Conservation (phyloP, 2,113 vertebrate species). For the Coptodon bakossiorum region DNA sequence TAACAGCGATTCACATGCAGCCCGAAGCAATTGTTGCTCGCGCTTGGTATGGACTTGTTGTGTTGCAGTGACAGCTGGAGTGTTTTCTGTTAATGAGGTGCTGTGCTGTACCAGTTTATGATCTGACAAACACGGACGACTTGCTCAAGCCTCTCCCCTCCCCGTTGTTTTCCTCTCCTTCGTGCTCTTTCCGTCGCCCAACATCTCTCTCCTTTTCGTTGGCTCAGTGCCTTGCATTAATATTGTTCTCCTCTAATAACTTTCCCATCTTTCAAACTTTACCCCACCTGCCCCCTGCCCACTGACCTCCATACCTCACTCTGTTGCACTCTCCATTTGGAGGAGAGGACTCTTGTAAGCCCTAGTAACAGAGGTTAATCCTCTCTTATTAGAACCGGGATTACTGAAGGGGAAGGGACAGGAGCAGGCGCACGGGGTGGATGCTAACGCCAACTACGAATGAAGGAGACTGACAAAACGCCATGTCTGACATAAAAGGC, state of each 20-base stretch:
- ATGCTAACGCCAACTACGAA: conserved; percentile 12
- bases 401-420: conserved; percentile 67
- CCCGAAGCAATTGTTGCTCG: conserved; percentile 26
- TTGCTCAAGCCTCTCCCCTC: conserved; percentile 9
- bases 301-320: conserved; percentile 46
- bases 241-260: conserved; percentile 57
- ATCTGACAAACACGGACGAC: conserved; percentile 24
- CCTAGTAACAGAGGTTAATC: conserved; percentile 70
- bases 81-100: conserved; percentile 36
- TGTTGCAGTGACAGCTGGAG: conserved; percentile 20
- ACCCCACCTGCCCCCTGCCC: neutral
- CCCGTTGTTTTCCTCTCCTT: neutral
- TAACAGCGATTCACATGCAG: conserved; percentile 18
- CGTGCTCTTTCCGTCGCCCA: neutral
- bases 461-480: conserved; percentile 15
- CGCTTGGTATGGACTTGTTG: neutral
- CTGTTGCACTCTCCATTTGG: conserved; percentile 48
- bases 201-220: neutral
- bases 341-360: conserved; percentile 65
- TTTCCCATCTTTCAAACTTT: conserved; percentile 52
- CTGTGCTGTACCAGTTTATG: conserved; percentile 10
- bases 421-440: conserved; percentile 36
- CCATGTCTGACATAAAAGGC: conserved; percentile 25
- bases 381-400: conserved; percentile 73
- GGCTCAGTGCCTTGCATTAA: conserved; percentile 12